These are phyloP conservation scores for Myzus persicae DNA, from an alignment of 1,140 invertebrate genomes.

Conservation along the genomic window DNA sequence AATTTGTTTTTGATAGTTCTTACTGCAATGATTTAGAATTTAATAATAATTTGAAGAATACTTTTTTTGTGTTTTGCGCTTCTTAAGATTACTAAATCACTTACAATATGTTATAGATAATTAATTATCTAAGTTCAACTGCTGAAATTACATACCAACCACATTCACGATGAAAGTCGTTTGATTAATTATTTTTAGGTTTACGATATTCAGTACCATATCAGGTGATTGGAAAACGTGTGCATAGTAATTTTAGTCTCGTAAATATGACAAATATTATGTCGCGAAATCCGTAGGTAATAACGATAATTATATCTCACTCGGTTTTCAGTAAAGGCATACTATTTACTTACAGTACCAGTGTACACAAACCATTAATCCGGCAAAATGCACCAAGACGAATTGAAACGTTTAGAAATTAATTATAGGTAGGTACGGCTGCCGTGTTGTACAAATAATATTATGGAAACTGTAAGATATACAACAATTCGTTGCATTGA, in stretches of 20 bases:
- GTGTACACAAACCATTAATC: neutral
- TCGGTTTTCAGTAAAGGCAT: neutral
- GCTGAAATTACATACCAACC: neutral
- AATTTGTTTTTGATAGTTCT: too few relatives aligned
- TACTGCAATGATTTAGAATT: too few relatives aligned
- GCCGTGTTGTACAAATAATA: neutral
- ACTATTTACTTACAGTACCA: neutral
- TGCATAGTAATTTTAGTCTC: neutral
- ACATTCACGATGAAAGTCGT: neutral
- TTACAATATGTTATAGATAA: neutral
- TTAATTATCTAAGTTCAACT: neutral
- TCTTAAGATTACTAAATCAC: neutral
- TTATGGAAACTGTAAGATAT: neutral
- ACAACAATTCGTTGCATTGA: neutral
- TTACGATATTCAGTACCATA: neutral
- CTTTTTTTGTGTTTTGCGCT: too few relatives aligned
- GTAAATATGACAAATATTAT: neutral
- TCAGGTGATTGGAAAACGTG: neutral
- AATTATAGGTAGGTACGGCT: neutral
- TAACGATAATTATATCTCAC: neutral
- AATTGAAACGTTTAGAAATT: neutral
- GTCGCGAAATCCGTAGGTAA: neutral
- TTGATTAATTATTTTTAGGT: neutral
- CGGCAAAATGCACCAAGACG: neutral
- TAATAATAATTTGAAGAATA: too few relatives aligned